Conservation (phyloP, 2,888 invertebrate species). For the Cristatella mucedo region DNA sequence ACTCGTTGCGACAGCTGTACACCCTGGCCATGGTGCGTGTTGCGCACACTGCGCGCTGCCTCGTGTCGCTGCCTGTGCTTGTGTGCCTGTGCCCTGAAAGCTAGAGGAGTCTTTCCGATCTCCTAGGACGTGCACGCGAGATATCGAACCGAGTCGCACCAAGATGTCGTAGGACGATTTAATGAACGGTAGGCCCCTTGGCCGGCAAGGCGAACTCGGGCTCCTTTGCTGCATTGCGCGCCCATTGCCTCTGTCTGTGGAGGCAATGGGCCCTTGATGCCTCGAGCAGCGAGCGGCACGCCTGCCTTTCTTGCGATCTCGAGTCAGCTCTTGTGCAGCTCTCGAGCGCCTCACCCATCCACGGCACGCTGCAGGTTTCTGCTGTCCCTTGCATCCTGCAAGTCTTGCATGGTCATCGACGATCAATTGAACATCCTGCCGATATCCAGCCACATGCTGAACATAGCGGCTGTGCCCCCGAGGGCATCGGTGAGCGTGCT, state of each 20-base stretch:
- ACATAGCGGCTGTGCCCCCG: slow-evolving; percentile 52
- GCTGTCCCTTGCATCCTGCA: slow-evolving; percentile 69
- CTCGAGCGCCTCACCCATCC: no score
- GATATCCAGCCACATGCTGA: slow-evolving; percentile 69
- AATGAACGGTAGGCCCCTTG: slow-evolving; percentile 58
- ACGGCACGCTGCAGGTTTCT: slow-evolving; percentile 63
- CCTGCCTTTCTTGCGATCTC: no score
- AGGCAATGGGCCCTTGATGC: no score
- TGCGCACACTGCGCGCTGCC: no score
- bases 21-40: slow-evolving; percentile 70
- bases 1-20: slow-evolving; percentile 78
- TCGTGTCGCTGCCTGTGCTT: no score
- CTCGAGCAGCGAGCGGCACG: no score
- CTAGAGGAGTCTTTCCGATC: no score
- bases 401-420: slow-evolving; percentile 78
- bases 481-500: slow-evolving; percentile 26
- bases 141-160: slow-evolving; percentile 83
- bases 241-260: no score
- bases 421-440: slow-evolving; percentile 81
- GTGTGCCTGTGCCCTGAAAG: no score
- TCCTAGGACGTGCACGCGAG: slow-evolving; percentile 76
- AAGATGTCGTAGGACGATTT: slow-evolving; percentile 76
- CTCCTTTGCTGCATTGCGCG: no score
- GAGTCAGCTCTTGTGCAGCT: no score
- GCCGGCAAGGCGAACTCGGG: no score